These are phyloP conservation scores for Streptopelia turtur DNA, from an alignment of 2,797 vertebrate genomes.

Conservation along the genomic window DNA sequence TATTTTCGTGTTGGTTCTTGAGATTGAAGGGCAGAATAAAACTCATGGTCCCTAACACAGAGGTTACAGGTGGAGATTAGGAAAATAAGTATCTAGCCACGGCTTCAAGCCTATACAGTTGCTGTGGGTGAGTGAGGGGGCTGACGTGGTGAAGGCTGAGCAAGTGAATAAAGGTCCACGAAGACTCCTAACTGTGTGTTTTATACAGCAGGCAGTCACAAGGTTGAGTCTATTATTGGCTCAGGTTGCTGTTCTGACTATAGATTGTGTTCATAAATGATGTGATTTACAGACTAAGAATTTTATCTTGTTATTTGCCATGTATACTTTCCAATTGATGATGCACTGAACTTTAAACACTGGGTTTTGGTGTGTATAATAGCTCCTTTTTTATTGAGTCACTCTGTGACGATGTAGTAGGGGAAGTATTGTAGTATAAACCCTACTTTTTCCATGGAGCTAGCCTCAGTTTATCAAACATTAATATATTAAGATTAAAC, in stretches of 20 bases:
- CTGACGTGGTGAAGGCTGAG: background rate
- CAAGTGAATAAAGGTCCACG: background rate
- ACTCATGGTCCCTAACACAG: fast-evolving
- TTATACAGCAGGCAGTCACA: background rate
- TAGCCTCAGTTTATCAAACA: background rate
- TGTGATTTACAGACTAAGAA: background rate
- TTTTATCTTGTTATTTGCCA: background rate
- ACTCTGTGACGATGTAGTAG: background rate
- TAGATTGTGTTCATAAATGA: background rate
- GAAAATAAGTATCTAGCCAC: background rate
- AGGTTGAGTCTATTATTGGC: background rate
- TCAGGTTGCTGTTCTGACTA: background rate
- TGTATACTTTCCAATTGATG: background rate
- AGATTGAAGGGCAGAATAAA: background rate
- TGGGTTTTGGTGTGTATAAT: background rate
- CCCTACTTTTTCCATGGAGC: background rate
- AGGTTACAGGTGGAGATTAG: background rate
- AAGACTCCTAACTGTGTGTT: background rate
- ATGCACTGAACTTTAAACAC: background rate
- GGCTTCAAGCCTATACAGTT: background rate
- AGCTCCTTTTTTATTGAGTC: background rate
- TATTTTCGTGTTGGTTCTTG: background rate
- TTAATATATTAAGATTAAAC: background rate
- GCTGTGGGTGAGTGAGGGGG: background rate
- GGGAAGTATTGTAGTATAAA: background rate